Conservation (phyloP, 2,797 vertebrate genomes). For the Ataeniobius toweri region DNA sequence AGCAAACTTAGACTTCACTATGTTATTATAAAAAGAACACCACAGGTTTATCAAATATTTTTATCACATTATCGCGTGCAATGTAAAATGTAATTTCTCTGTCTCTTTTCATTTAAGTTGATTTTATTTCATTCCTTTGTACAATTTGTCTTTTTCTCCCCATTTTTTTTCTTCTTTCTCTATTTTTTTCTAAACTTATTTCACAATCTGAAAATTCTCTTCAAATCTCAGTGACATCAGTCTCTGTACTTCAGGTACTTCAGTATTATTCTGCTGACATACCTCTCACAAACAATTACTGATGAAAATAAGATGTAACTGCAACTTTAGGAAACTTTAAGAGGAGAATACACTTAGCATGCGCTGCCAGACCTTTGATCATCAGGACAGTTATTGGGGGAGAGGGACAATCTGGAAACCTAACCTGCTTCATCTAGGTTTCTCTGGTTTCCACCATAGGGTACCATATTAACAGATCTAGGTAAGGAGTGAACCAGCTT, state of each 20-base stretch:
- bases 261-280: neutral
- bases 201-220: neutral
- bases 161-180: neutral
- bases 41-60: neutral
- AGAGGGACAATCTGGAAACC: neutral
- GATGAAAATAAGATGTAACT: neutral
- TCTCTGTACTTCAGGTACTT: neutral
- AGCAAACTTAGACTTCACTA: neutral
- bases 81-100: neutral
- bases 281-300: neutral
- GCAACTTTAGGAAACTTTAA: neutral
- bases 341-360: neutral
- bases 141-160: neutral
- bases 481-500: no score
- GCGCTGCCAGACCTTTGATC: neutral
- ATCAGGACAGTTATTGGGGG: neutral
- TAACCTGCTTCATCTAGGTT: neutral
- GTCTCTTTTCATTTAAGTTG: neutral
- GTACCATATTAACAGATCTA: no score
- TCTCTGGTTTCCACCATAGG: neutral
- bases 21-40: neutral
- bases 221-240: neutral
- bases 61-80: neutral
- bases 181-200: neutral
- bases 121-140: neutral